Base-by-base conservation (phyloP, 2,113 vertebrate species). In the Macroglossus sobrinus region DNA sequence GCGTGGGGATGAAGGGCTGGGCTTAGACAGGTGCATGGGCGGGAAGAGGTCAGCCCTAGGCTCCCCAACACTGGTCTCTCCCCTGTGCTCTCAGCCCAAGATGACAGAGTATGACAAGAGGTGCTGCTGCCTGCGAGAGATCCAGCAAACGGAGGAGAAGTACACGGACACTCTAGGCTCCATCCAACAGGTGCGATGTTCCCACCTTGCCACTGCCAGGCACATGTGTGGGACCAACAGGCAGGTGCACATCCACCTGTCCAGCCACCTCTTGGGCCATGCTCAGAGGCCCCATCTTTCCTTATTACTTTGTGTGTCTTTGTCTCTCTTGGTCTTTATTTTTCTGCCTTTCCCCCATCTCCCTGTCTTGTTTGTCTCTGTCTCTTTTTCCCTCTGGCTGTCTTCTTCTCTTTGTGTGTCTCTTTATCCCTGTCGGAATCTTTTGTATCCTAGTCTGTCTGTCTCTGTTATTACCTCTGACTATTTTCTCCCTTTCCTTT, bases 71-170 rank as follows among this genome's bases (percentile, higher is more conserved):
- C 45, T 28, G 0, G 16, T 69, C 21, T 59, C 24, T 38, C 19
- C 16, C 33, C 11, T 22, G 66, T 22, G n/a, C 84, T 15, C 68
- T 47, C 97, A 98, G 98, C 98, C 99, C 95, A 98, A 98, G 97
- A 99, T 99, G 97, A 98, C 97, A 0, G 99, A 98, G 24, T 98
- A 99, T 0, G 99, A 99, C 97, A 99, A 99, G 95, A 98, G 99
- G 71, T 98, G 98, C 93, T 99, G 99, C 97, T 99, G 99, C 96
- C 98, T 99, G 92, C 99, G 99, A 71, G 99, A 99, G 96, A 98
- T 99, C 97, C 97, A 98, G 84, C 99, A 99, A 98, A 99, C 99
- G 0, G 99, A 99, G 93, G 99, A 99, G 98, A 99, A 99, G 79
- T 99, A 99, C 97, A 98, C 99, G 0, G 98, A 99, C 53, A 99